A percentile compares a stretch with the other conserved stretches of the same genome.
Evolutionary conservation across 2,113 vertebrate species (phyloP).

Genomic region (Telmatochromis sp.): DNA sequence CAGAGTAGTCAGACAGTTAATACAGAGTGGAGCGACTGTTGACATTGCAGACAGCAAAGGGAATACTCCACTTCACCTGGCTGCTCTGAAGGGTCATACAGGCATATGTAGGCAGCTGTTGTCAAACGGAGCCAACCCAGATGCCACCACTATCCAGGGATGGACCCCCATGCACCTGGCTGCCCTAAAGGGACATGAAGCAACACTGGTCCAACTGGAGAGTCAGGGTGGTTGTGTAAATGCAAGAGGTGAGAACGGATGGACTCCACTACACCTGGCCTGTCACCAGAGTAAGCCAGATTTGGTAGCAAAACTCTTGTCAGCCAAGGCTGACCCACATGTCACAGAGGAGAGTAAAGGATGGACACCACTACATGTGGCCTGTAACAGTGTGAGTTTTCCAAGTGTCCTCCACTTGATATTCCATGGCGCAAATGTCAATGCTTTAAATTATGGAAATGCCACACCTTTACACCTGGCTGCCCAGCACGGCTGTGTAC

Average conservation of each 20-base stretch:
- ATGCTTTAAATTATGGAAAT: constrained; percentile 66
- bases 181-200: constrained; percentile 72
- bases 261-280: constrained; percentile 81
- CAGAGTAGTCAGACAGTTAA: constrained; percentile 73
- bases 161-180: constrained; percentile 83
- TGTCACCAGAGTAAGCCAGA: constrained; percentile 63
- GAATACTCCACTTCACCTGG: constrained; percentile 76
- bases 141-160: constrained; percentile 70
- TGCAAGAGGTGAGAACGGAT: constrained; percentile 62
- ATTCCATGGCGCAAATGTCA: constrained; percentile 67
- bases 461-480: constrained; percentile 79
- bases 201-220: constrained; percentile 69
- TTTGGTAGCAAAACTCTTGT: constrained; percentile 66
- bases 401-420: constrained; percentile 72
- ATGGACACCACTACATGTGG: constrained; percentile 81
- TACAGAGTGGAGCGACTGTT: constrained; percentile 57
- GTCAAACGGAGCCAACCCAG: constrained; percentile 55
- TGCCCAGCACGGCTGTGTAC: constrained; percentile 63
- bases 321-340: constrained; percentile 69
- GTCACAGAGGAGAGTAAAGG: constrained; percentile 55
- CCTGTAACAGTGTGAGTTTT: constrained; percentile 67
- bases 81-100: constrained; percentile 70
- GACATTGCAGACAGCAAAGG: constrained; percentile 63
- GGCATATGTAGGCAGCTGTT: constrained; percentile 81
- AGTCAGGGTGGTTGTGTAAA: constrained; percentile 59